phyloP scores from a whole-genome alignment of 2,888 invertebrate species.

The Eilema depressum region DNA sequence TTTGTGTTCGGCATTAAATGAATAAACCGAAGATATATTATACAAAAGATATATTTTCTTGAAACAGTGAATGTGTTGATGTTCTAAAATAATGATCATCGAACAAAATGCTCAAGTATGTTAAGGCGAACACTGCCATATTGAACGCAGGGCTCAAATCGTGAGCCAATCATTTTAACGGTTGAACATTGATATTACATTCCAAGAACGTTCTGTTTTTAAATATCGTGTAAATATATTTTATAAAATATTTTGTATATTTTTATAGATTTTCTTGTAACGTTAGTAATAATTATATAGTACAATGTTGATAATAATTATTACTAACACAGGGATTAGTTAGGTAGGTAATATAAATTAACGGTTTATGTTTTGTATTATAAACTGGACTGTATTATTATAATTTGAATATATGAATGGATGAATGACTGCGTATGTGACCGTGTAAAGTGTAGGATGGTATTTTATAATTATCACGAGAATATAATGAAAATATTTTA shows the following conservation, averaged over 20 bases:
- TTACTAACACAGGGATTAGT: conserved; percentile 60
- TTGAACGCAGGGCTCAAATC: conserved; percentile 63
- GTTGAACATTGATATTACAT: conserved; percentile 55
- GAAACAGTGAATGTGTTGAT: conserved; percentile 87
- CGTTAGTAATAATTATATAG: conserved; percentile 59
- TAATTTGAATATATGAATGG: conserved; percentile 57
- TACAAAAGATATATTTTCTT: conserved; percentile 39
- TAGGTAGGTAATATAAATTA: conserved; percentile 63
- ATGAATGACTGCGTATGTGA: conserved; percentile 56
- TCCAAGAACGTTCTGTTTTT: conserved; percentile 66
- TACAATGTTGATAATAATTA: conserved; percentile 46
- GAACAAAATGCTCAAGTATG: conserved; percentile 84
- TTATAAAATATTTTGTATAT: conserved; percentile 72
- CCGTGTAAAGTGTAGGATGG: conserved; percentile 63
- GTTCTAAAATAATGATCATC: conserved; percentile 73
- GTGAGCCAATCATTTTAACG: conserved; percentile 51
- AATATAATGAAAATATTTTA: conserved; percentile 40
- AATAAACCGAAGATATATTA: conserved; percentile 4
- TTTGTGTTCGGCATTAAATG: background rate
- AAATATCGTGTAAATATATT: conserved; percentile 72
- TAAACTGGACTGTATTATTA: conserved; percentile 79
- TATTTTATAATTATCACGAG: conserved; percentile 52
- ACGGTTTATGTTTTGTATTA: conserved; percentile 78
- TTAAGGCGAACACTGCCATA: conserved; percentile 82
- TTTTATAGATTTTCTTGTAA: conserved; percentile 58